Conservation (phyloP, 2,888 invertebrate species). For the Idaea biselata region DNA sequence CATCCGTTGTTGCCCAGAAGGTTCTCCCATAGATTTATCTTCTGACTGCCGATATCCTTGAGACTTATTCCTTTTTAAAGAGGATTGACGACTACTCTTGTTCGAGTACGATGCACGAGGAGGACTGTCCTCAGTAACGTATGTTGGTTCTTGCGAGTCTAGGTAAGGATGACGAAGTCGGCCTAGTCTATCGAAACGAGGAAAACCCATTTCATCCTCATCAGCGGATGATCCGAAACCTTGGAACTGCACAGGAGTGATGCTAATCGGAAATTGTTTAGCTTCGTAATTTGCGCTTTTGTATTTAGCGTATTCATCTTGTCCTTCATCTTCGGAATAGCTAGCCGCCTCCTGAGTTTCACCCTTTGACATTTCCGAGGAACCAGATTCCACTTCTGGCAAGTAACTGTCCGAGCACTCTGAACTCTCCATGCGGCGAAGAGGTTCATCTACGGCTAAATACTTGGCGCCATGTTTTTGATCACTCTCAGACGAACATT, state of each 20-base stretch:
- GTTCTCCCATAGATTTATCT: constrained; percentile 58
- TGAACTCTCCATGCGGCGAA: constrained; percentile 81
- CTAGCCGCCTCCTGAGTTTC: constrained; percentile 66
- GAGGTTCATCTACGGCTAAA: constrained; percentile 64
- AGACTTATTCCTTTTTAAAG: constrained; percentile 68
- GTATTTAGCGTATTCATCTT: constrained; percentile 70
- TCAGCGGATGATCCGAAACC: constrained; percentile 83
- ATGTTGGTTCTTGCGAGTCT: constrained; percentile 71
- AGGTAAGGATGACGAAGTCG: constrained; percentile 77
- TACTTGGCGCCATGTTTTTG: constrained; percentile 63
- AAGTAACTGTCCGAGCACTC: constrained; percentile 86
- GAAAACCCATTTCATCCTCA: constrained; percentile 85
- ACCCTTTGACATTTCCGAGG: constrained; percentile 81
- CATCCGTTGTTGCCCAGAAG: constrained; percentile 55
- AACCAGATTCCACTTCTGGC: constrained; percentile 83
- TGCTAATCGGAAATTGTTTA: constrained; percentile 69
- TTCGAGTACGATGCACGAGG: constrained; percentile 72
- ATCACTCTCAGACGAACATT: constrained; percentile 76
- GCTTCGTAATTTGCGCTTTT: constrained; percentile 64
- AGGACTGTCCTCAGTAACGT: constrained; percentile 73
- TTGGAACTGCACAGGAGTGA: constrained; percentile 79
- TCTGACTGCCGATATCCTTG: constrained; percentile 61
- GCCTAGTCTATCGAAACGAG: constrained; percentile 81
- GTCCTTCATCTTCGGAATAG: constrained; percentile 81
- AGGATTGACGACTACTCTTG: constrained; percentile 73